A percentile compares a stretch with the other conserved stretches of the same genome.
These are phyloP conservation scores for Thecocarcelia acutangulata DNA, from an alignment of 2,888 invertebrate genomes.

Conservation along the genomic window DNA sequence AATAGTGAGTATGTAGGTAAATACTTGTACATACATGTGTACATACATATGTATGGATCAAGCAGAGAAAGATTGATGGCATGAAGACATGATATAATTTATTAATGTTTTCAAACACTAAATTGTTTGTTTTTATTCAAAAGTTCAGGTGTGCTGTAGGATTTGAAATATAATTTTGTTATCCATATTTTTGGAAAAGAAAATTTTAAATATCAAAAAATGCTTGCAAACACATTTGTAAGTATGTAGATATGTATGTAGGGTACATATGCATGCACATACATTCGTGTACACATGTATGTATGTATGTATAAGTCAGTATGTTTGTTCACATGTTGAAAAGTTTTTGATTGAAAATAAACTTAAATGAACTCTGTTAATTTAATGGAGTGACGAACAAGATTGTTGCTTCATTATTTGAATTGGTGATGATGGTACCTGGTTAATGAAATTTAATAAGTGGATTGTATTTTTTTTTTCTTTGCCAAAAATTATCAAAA, in stretches of 20 bases:
- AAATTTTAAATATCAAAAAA: constrained; percentile 27
- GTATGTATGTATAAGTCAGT: too few relatives aligned
- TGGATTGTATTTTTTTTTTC: neutral
- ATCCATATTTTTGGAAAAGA: constrained; percentile 17
- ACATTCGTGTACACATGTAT: too few relatives aligned
- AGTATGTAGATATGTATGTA: too few relatives aligned
- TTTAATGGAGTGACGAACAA: constrained; percentile 36
- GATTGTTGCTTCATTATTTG: constrained; percentile 16
- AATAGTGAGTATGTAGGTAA: too few relatives aligned
- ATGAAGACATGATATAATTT: constrained; percentile 51
- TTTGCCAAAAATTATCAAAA: too few relatives aligned
- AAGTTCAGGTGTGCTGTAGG: constrained; percentile 43
- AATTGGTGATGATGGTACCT: constrained; percentile 35
- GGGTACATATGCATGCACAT: too few relatives aligned
- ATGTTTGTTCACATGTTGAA: constrained; percentile 10
- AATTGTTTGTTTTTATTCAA: constrained; percentile 15
- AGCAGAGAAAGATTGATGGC: constrained; percentile 45
- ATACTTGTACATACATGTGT: too few relatives aligned
- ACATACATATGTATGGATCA: neutral
- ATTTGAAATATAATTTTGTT: neutral
- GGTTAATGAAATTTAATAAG: constrained; percentile 7
- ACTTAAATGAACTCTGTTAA: constrained; percentile 44
- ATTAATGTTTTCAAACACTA: constrained; percentile 12
- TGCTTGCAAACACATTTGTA: too few relatives aligned
- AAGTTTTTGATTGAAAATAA: constrained; percentile 2